phyloP scores from a whole-genome alignment of 2,888 invertebrate genomes.

The Drosophila nr. perissopoda region DNA sequence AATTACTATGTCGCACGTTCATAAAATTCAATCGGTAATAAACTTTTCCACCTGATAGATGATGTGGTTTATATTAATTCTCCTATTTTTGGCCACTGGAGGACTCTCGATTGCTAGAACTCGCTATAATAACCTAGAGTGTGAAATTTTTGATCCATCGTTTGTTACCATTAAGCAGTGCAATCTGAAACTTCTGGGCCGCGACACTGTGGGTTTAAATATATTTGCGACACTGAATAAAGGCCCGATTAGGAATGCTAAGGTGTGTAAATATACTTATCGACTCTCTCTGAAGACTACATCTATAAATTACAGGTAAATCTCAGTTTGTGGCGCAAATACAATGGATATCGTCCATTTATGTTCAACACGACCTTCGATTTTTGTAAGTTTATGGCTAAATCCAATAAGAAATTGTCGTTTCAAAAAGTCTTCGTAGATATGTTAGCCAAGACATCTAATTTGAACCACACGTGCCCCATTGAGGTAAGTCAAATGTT shows the following conservation, averaged over 20 bases:
- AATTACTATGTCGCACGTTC: neutral
- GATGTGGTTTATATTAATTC: neutral
- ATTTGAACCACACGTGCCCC: constrained; percentile 47
- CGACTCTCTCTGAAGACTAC: neutral
- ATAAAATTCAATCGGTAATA: neutral
- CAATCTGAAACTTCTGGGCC: neutral
- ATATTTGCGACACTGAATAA: constrained; percentile 1
- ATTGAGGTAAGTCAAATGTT: constrained; percentile 20
- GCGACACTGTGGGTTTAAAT: constrained; percentile 2
- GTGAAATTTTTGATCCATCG: neutral
- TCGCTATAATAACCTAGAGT: neutral
- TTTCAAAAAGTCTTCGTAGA: constrained; percentile 12
- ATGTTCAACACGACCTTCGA: constrained; percentile 38
- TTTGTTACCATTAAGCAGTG: neutral
- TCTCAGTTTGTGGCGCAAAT: constrained; percentile 39
- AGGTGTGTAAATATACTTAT: constrained; percentile 10
- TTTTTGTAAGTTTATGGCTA: constrained; percentile 25
- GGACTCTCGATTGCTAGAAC: neutral
- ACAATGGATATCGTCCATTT: constrained; percentile 40
- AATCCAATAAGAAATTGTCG: neutral
- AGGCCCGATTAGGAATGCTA: constrained; percentile 5
- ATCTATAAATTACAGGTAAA: constrained; percentile 18
- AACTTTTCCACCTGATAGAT: neutral
- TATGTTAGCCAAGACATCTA: neutral
- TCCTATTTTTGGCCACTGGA: neutral